Evolutionary conservation across 2,888 invertebrate genomes (phyloP).

Genomic region (Chrysomela aeneicollis): DNA sequence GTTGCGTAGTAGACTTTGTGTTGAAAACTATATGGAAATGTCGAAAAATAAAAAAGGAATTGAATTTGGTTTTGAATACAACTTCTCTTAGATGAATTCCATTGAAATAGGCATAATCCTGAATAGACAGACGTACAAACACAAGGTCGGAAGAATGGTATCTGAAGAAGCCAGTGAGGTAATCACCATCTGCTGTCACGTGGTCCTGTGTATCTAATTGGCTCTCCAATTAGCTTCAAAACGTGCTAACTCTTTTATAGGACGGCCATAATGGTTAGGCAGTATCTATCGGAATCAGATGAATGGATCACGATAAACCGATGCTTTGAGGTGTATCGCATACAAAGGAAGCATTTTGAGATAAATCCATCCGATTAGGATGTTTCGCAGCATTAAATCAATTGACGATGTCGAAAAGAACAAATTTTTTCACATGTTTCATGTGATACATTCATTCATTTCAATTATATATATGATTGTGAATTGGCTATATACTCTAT

Average conservation of each 20-base stretch:
- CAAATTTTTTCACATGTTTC: too few species aligned
- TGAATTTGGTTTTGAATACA: too few species aligned
- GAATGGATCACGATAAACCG: slow-evolving; percentile 36
- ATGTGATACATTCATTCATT: too few species aligned
- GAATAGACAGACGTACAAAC: not conserved
- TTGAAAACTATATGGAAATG: too few species aligned
- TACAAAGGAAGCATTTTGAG: slow-evolving; percentile 34
- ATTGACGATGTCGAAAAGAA: slow-evolving; percentile 19
- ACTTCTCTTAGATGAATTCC: too few species aligned
- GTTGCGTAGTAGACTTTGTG: too few species aligned
- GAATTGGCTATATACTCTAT: too few species aligned
- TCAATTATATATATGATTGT: too few species aligned
- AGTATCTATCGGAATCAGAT: slow-evolving; percentile 37
- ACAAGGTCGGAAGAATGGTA: slow-evolving; percentile 16
- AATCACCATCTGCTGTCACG: slow-evolving; percentile 29
- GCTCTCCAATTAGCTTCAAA: slow-evolving; percentile 41
- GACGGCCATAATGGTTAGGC: slow-evolving; percentile 39
- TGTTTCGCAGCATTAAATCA: slow-evolving; percentile 32
- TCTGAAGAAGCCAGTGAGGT: slow-evolving; percentile 1
- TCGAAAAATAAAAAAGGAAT: too few species aligned
- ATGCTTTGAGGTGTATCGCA: slow-evolving; percentile 31
- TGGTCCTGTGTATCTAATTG: slow-evolving; percentile 37
- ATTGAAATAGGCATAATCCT: not conserved
- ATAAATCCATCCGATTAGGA: slow-evolving; percentile 35
- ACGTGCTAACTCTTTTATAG: slow-evolving; percentile 42